A percentile compares a stretch with the other conserved stretches of the same genome.
phyloP scores from a whole-genome alignment of 2,113 vertebrate species.

The Xenopus tropicalis region DNA sequence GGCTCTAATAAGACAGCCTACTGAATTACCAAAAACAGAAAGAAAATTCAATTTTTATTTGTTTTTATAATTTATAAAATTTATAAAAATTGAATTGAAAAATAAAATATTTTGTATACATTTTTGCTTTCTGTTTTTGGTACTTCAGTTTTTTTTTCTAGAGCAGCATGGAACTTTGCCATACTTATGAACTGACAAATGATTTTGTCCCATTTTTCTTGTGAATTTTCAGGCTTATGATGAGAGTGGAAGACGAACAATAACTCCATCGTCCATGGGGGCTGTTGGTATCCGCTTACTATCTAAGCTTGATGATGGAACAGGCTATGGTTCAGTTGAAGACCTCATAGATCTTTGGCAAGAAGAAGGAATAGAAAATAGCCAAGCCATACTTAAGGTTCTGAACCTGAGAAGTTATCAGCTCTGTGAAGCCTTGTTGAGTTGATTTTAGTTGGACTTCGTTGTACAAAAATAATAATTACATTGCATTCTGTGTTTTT shows the following conservation, averaged over 20 bases:
- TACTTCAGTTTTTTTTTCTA: too few species aligned
- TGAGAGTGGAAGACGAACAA: slow-evolving; percentile 79
- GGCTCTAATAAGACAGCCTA: too few species aligned
- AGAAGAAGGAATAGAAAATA: slow-evolving; percentile 86
- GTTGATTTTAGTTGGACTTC: not conserved
- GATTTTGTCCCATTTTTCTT: not conserved
- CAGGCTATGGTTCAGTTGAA: slow-evolving; percentile 79
- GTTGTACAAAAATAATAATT: too few species aligned
- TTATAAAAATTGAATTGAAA: too few species aligned
- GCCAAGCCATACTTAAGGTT: slow-evolving; percentile 89
- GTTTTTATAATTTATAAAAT: too few species aligned
- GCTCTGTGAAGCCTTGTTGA: not conserved
- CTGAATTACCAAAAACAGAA: too few species aligned
- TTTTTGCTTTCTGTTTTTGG: too few species aligned
- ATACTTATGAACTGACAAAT: too few species aligned
- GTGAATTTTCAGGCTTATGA: slow-evolving; percentile 77
- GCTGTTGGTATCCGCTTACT: slow-evolving; percentile 79
- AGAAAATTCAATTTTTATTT: too few species aligned
- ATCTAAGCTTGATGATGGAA: slow-evolving; percentile 86
- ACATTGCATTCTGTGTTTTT: slow-evolving; percentile 1
- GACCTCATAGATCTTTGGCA: slow-evolving; percentile 83
- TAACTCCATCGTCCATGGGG: slow-evolving; percentile 69
- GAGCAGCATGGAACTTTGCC: too few species aligned
- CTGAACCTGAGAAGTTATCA: not conserved
- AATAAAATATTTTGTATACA: too few species aligned